Conservation (phyloP, 30 jellyfish, hydroid and myxozoan species). For the Clytia hemisphaerica region DNA sequence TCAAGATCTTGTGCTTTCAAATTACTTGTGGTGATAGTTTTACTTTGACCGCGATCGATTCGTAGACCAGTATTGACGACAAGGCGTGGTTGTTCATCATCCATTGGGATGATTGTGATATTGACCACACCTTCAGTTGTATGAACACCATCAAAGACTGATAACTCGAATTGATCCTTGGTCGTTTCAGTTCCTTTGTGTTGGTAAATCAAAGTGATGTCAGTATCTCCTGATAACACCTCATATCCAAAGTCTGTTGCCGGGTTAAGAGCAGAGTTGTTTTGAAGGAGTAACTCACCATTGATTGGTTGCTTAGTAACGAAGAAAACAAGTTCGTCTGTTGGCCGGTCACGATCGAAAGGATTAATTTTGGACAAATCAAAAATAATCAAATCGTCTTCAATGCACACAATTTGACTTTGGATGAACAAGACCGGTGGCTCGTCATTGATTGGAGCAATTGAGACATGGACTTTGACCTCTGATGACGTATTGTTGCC, state of each 20-base stretch:
- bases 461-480: conserved; percentile 50
- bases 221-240: conserved; percentile 45
- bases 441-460: conserved; percentile 89
- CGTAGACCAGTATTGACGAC: conserved; percentile 68
- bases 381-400: conserved; percentile 76
- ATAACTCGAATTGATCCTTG: conserved; percentile 52
- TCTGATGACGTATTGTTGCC: conserved; percentile 60
- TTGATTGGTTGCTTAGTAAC: conserved; percentile 68
- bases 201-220: conserved; percentile 69
- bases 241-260: conserved; percentile 42
- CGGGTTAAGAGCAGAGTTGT: conserved; percentile 36
- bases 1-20: conserved; percentile 82
- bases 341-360: conserved; percentile 75
- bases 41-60: conserved; percentile 81
- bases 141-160: conserved; percentile 87
- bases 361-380: conserved; percentile 77
- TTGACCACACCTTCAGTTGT: conserved; percentile 49
- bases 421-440: conserved; percentile 64
- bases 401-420: conserved; percentile 77
- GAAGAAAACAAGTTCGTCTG: conserved; percentile 44
- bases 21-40: conserved; percentile 58
- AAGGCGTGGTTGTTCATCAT: conserved; percentile 91
- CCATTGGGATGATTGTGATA: conserved; percentile 71
- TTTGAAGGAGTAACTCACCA: conserved; percentile 78
- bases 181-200: conserved; percentile 92